Conservation (phyloP, 2,888 invertebrate genomes). For the Ormyrus nitidulus region DNA sequence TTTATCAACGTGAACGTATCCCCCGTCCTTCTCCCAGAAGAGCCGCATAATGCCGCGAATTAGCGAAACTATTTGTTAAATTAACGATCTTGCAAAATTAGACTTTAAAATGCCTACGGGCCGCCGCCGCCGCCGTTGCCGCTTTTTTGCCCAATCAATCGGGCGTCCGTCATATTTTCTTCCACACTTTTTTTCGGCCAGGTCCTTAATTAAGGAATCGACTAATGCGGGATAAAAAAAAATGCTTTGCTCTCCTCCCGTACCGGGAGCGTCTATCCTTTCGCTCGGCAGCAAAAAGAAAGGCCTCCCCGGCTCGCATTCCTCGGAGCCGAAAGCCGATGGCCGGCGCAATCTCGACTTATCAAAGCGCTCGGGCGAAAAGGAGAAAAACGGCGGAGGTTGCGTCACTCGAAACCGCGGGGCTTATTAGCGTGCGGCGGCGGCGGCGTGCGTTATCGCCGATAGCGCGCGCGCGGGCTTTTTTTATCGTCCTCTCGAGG, state of each 20-base stretch:
- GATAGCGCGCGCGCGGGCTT: constrained; percentile 7
- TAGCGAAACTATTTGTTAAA: no score
- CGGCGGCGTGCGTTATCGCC: constrained; percentile 38
- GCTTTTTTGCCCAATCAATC: no score
- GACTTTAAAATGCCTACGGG: no score
- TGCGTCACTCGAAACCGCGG: neutral
- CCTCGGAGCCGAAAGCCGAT: neutral
- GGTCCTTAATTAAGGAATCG: no score
- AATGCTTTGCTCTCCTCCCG: neutral
- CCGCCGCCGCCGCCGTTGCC: no score
- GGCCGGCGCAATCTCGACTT: neutral
- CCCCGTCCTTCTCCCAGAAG: no score
- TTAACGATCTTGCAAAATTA: no score
- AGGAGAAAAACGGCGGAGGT: constrained; percentile 24
- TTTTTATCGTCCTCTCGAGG: constrained; percentile 9
- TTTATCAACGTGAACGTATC: constrained; percentile 11
- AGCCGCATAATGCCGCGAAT: no score
- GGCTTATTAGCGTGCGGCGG: constrained; percentile 25
- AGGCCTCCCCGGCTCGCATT: neutral
- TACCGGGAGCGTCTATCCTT: neutral
- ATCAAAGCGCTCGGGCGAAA: neutral
- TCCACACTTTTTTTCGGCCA: no score
- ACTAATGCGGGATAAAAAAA: no score
- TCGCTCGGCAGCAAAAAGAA: neutral
- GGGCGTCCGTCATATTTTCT: no score